Evolutionary conservation across 2,797 vertebrate genomes (phyloP).

Genomic region (Poecilia velifera): DNA sequence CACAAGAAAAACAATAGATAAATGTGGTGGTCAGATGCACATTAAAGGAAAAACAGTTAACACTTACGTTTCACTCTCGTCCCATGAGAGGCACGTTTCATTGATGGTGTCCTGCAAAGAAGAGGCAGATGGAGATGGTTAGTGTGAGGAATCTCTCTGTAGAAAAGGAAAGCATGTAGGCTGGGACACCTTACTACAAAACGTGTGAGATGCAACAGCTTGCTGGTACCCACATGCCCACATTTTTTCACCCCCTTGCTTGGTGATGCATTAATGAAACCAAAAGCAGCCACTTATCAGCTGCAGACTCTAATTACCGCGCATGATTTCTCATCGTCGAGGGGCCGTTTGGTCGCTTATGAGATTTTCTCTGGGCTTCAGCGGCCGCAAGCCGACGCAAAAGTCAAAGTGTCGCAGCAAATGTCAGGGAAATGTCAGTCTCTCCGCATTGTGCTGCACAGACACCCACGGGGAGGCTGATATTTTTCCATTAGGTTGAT

Average conservation of each 20-base stretch:
- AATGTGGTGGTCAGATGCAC: conserved; percentile 20
- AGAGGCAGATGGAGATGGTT: conserved; percentile 58
- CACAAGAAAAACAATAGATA: conserved; percentile 1
- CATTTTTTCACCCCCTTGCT: conserved; percentile 24
- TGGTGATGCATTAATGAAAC: conserved; percentile 18
- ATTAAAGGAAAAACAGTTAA: conserved; percentile 34
- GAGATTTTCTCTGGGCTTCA: conserved; percentile 50
- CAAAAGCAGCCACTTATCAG: conserved; percentile 55
- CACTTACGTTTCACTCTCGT: conserved; percentile 93
- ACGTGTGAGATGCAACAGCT: conserved; percentile 71
- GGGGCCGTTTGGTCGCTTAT: conserved; percentile 35
- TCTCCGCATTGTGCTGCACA: conserved; percentile 40
- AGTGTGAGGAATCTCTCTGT: conserved; percentile 51
- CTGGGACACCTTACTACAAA: conserved; percentile 35
- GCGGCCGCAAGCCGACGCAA: conserved; percentile 49
- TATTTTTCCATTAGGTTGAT: conserved; percentile 40
- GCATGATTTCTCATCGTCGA: conserved; percentile 30
- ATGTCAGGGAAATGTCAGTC: conserved; percentile 79
- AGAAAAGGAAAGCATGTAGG: conserved; percentile 48
- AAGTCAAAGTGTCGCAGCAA: conserved; percentile 67
- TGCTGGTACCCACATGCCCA: conserved; percentile 54
- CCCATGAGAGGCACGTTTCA: conserved; percentile 97
- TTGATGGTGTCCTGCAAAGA: conserved; percentile 90
- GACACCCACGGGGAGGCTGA: conserved; percentile 53
- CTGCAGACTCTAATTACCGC: conserved; percentile 46